Conservation (phyloP, 2,113 vertebrate genomes). For the Phoenicopterus ruber region DNA sequence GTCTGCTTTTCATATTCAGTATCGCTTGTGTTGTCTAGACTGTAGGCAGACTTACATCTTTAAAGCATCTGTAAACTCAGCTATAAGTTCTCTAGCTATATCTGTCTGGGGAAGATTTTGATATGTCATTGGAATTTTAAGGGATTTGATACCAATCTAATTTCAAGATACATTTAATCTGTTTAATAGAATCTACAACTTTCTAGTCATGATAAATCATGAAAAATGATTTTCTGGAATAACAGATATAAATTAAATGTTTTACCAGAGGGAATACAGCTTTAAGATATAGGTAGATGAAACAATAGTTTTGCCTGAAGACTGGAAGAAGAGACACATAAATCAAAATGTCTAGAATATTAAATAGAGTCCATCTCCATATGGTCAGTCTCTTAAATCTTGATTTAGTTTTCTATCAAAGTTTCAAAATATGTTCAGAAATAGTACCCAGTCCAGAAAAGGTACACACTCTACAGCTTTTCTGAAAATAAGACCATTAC, state of each 20-base stretch:
- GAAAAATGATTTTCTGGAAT: not conserved
- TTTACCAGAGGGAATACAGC: not conserved
- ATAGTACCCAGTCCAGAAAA: not conserved
- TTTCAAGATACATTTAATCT: not conserved
- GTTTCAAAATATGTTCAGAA: not conserved
- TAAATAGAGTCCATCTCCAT: not conserved
- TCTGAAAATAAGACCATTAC: not conserved
- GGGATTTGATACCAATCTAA: not conserved
- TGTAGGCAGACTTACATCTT: not conserved
- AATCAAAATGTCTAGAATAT: not conserved
- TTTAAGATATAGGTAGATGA: not conserved
- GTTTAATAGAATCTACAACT: not conserved
- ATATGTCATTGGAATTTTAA: not conserved
- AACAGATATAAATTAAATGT: not conserved
- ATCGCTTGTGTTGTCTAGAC: not conserved
- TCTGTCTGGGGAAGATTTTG: not conserved
- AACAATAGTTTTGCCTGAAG: not conserved
- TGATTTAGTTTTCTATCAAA: not conserved
- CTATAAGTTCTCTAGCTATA: not conserved
- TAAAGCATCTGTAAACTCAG: not conserved
- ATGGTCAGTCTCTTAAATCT: not conserved
- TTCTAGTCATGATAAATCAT: not conserved
- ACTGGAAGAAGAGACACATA: not conserved
- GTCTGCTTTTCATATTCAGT: not conserved
- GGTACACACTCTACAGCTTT: not conserved